Percentiles rank a stretch among this genome's conserved stretches.
Conservation (phyloP, 2,113 vertebrate genomes). For the Bubo blakistoni region DNA sequence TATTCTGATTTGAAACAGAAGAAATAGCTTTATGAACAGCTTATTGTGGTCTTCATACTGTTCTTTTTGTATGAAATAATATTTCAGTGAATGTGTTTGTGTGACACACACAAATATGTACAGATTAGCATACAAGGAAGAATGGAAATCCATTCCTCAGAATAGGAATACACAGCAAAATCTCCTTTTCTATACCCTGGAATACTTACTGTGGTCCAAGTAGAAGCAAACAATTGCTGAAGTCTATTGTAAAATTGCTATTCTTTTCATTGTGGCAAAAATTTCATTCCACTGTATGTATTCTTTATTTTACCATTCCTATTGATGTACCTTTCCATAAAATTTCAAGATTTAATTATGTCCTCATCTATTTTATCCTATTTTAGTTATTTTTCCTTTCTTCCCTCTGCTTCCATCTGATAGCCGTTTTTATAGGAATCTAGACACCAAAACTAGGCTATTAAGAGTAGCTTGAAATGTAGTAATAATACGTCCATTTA, state of each 20-base stretch:
- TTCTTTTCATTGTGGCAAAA: not conserved
- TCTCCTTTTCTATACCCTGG: not conserved
- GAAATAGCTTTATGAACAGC: not conserved
- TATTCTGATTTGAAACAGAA: not conserved
- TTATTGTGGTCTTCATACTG: not conserved
- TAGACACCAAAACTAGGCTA: not conserved
- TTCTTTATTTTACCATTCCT: not conserved
- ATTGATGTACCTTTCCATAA: not conserved
- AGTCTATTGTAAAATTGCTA: not conserved
- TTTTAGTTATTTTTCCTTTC: not conserved
- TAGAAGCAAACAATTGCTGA: not conserved
- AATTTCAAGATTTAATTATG: not conserved
- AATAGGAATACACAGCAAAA: not conserved
- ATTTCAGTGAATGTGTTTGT: not conserved
- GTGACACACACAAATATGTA: not conserved
- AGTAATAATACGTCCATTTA: not conserved
- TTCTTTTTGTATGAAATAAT: not conserved
- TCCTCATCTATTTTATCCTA: not conserved
- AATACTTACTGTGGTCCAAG: not conserved
- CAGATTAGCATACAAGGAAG: not conserved
- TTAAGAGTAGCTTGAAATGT: not conserved
- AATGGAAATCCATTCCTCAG: not conserved
- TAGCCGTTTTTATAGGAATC: not conserved
- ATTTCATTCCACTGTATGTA: not conserved
- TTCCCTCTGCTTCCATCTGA: not conserved